phyloP scores from a whole-genome alignment of 2,797 vertebrate genomes.

The Kryptolebias ocellatus region DNA sequence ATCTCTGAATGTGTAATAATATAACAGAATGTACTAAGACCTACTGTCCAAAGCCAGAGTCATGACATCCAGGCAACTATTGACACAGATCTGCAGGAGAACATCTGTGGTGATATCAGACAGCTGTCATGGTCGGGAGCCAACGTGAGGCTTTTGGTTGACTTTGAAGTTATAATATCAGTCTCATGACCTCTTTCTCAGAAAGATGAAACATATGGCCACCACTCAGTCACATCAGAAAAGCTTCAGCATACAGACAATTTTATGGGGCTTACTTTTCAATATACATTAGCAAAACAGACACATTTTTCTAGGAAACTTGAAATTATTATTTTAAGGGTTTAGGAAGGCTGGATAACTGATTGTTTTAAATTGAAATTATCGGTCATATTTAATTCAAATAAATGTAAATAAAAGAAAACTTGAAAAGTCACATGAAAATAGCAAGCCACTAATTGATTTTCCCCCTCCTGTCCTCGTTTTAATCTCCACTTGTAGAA shows the following conservation, averaged over 20 bases:
- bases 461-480: slow-evolving; percentile 44
- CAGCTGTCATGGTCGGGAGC: slow-evolving; percentile 74
- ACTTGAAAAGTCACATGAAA: slow-evolving; percentile 52
- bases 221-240: slow-evolving; percentile 52
- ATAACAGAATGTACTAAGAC: slow-evolving; percentile 52
- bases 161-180: slow-evolving; percentile 79
- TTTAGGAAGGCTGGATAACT: slow-evolving; percentile 1
- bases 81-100: slow-evolving; percentile 70
- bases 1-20: slow-evolving; percentile 28
- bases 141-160: slow-evolving; percentile 66
- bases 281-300: slow-evolving; percentile 5
- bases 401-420: slow-evolving; percentile 39
- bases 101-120: slow-evolving; percentile 74
- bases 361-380: neutral
- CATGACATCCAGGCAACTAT: slow-evolving; percentile 60
- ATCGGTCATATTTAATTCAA: slow-evolving; percentile 25
- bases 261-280: slow-evolving; percentile 4
- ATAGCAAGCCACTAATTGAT: slow-evolving; percentile 52
- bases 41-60: slow-evolving; percentile 45
- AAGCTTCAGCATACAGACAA: slow-evolving; percentile 45
- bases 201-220: slow-evolving; percentile 66
- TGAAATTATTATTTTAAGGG: neutral
- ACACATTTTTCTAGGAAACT: neutral
- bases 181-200: slow-evolving; percentile 78
- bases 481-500: slow-evolving; percentile 66